These are phyloP conservation scores for Bubo blakistoni DNA, from an alignment of 2,113 vertebrate genomes.

Conservation along the genomic window DNA sequence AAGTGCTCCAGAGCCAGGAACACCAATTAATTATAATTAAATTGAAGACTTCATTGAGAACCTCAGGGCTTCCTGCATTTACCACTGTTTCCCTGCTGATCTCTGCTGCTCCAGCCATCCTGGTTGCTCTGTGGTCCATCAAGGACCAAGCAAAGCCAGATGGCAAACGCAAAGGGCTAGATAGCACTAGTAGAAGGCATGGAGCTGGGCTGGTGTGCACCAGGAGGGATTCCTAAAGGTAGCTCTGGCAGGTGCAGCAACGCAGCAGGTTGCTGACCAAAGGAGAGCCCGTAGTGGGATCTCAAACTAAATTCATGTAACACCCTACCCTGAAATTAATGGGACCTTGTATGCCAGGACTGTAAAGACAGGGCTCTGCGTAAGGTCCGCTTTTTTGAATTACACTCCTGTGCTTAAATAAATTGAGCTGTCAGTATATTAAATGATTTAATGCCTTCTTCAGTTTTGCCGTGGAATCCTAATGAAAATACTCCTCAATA, in stretches of 20 bases:
- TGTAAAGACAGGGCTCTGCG: not conserved
- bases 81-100: not conserved
- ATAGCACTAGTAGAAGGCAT: not conserved
- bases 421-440: slow-evolving; percentile 53
- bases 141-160: not conserved
- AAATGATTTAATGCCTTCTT: slow-evolving; percentile 61
- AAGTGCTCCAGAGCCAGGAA: not conserved
- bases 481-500: slow-evolving; percentile 51
- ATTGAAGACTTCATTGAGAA: not conserved
- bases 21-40: not conserved
- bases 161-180: not conserved
- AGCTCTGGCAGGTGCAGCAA: not conserved
- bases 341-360: not conserved
- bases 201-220: not conserved
- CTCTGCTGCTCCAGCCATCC: not conserved
- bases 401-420: slow-evolving; percentile 55
- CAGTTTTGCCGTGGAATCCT: slow-evolving; percentile 42
- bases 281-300: not conserved
- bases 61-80: not conserved
- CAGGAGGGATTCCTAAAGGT: not conserved
- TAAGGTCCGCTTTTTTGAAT: slow-evolving; percentile 35
- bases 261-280: not conserved
- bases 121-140: not conserved
- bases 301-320: not conserved
- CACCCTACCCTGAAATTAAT: not conserved